A percentile compares a stretch with the other conserved stretches of the same genome.
Conservation (phyloP, 2,113 vertebrate genomes). For the Pterocles burchelli region DNA sequence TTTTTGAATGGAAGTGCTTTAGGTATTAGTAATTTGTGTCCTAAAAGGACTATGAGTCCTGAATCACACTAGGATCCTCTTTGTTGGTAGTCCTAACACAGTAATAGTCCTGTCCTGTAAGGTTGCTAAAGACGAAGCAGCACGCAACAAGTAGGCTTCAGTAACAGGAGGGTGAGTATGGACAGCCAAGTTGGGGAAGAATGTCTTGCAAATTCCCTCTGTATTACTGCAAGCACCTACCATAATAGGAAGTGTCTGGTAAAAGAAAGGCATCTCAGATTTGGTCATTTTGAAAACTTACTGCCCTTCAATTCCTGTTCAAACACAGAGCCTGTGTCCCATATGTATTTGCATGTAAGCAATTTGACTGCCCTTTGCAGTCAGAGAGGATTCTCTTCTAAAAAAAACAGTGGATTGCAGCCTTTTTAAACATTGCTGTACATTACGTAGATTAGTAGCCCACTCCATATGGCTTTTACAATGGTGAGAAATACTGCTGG, state of each 20-base stretch:
- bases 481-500: background rate
- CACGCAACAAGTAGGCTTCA: background rate
- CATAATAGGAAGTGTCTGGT: background rate
- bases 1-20: background rate
- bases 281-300: background rate
- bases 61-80: background rate
- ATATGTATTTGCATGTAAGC: background rate
- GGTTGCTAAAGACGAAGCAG: background rate
- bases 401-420: background rate
- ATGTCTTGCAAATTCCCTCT: background rate
- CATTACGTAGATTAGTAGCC: background rate
- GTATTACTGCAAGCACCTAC: background rate
- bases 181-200: background rate
- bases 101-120: background rate
- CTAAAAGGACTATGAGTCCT: background rate
- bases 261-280: background rate
- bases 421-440: background rate
- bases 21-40: background rate
- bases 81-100: background rate
- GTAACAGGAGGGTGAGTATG: background rate
- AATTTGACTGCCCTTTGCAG: background rate
- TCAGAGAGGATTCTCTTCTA: background rate
- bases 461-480: background rate
- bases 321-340: background rate
- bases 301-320: background rate